These are phyloP conservation scores for Pygoscelis antarcticus DNA, from an alignment of 2,113 vertebrate species.

Conservation along the genomic window DNA sequence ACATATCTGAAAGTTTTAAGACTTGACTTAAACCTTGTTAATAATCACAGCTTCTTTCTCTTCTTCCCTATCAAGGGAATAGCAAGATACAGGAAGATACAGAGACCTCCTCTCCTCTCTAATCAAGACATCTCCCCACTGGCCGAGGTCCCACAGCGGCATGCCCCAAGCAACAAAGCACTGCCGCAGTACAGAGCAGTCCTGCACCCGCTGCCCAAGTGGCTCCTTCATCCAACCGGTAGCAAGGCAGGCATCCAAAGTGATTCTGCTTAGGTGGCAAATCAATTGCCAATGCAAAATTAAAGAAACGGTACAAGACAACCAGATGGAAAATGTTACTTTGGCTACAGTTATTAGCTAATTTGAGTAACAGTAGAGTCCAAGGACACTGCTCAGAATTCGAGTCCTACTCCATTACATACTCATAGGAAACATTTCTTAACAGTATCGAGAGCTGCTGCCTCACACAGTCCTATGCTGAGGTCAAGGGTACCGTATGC, in stretches of 20 bases:
- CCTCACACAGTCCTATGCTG: neutral
- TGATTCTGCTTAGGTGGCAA: neutral
- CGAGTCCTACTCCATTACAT: neutral
- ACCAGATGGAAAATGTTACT: neutral
- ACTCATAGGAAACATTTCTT: neutral
- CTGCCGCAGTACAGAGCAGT: too few relatives aligned
- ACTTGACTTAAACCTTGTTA: neutral
- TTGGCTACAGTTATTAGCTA: fast-evolving
- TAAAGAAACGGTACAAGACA: neutral
- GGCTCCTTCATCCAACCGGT: fast-evolving
- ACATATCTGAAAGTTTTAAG: neutral
- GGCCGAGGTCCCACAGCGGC: neutral
- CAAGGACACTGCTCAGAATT: too few relatives aligned
- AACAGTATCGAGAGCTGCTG: neutral
- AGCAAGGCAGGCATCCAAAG: neutral
- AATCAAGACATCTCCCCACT: neutral
- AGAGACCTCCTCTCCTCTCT: neutral
- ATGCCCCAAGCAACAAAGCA: neutral
- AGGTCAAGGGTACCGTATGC: neutral
- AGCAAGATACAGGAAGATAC: neutral
- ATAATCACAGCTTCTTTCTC: neutral
- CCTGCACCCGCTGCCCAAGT: neutral
- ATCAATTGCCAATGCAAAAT: neutral
- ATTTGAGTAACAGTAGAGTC: neutral
- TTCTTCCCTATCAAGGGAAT: neutral